phyloP scores from a whole-genome alignment of 1,140 invertebrate genomes.

The Goniozus legneri region DNA sequence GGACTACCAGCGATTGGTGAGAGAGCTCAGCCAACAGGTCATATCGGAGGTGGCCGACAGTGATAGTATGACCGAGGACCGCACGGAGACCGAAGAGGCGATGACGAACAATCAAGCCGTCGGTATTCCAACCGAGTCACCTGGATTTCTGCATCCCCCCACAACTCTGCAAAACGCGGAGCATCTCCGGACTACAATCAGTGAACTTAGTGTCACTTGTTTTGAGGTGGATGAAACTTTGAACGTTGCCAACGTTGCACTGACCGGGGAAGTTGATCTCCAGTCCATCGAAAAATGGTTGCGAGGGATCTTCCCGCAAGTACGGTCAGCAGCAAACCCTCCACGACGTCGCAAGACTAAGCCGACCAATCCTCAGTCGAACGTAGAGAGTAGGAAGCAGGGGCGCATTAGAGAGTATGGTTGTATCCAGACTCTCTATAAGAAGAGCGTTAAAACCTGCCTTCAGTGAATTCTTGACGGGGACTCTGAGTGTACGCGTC shows the following conservation, averaged over 20 bases:
- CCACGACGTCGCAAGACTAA: neutral
- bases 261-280: neutral
- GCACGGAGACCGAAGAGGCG: too few species aligned
- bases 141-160: neutral
- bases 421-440: neutral
- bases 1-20: slow-evolving; percentile 3
- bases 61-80: neutral
- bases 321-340: neutral
- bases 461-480: neutral
- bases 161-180: neutral
- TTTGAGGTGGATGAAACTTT: neutral
- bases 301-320: neutral
- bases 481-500: neutral
- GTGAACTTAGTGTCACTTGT: neutral
- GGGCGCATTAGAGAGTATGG: neutral
- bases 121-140: neutral
- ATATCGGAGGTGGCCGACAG: neutral
- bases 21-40: neutral
- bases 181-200: too few species aligned
- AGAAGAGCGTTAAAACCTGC: neutral
- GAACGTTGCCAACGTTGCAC: neutral
- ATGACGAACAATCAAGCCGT: neutral
- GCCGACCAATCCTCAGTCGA: neutral
- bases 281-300: neutral
- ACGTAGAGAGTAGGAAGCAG: neutral